Evolutionary conservation across 64 coral and sea anemone species (phyloP), one percentile per base, ranked within the genome.

Genomic region (Pachyseris speciosa): DNA sequence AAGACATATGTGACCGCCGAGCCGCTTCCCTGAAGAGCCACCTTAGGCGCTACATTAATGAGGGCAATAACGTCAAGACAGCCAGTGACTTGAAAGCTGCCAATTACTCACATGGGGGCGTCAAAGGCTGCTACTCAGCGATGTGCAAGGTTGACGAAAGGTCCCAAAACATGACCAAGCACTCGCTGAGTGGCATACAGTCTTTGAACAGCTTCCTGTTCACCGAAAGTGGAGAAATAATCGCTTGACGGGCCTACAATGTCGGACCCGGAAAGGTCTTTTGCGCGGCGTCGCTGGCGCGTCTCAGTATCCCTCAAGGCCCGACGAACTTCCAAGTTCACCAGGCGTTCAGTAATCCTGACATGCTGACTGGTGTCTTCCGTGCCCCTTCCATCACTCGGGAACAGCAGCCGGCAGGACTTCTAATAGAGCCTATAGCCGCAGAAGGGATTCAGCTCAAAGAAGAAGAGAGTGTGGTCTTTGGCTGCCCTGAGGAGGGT

Each of bases 1-100:
- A 86, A 24, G 83, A 86, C 67, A 75, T 88, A 34, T 88, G 86
- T 63, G 86, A 88, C 60, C 86, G 65, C 45, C 87, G 58, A 39
- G 48, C 69, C 67, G 83, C 81, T 39, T 43, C 91, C 52, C 86
- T 87, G 84, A 93, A 87, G 68, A 77, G 73, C 60, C 81, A 84
- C 44, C 85, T 92, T 67, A 52, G 55, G 25, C 39, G 69, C 32
- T 92, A 92, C 77, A 57, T 83, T 20, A 92, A 85, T 55, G 67
- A 84, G 47, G 80, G 81, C 40, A 53, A 92, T 85, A 69, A 92
- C 45, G 74, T 92, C 37, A 61, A 65, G 30, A 70, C 80, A 59
- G 90, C 90, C 42, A 34, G 6, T 2, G 90, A 92, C 59, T 80
- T 91, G 60, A 91, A 78, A 34, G 60, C 26, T 52, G 88, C 88